Percentiles rank a stretch among this genome's conserved stretches.
Conservation (phyloP, 2,113 vertebrate species). For the Heterocephalus glaber region DNA sequence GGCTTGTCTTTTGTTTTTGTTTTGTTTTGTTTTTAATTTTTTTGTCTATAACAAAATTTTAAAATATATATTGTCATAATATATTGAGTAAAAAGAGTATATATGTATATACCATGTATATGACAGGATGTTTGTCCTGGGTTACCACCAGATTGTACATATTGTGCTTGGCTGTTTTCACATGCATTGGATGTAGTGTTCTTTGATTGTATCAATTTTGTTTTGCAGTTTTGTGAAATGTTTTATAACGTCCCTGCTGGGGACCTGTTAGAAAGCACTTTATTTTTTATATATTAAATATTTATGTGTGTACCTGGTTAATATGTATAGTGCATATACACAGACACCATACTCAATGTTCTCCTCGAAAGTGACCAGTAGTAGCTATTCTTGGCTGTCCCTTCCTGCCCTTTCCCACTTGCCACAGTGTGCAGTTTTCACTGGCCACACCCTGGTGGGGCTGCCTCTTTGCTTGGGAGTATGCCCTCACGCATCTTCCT, state of each 20-base stretch:
- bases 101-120: constrained; percentile 92
- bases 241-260: constrained; percentile 90
- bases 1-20: constrained; percentile 62
- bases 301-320: constrained; percentile 85
- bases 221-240: constrained; percentile 84
- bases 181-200: constrained; percentile 87
- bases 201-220: constrained; percentile 85
- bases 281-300: constrained; percentile 93
- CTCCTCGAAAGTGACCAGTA: not conserved
- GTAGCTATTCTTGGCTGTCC: not conserved
- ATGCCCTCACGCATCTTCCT: not conserved
- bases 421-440: not conserved
- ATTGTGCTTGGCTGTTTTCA: constrained; percentile 84
- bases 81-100: constrained; percentile 89
- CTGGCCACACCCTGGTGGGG: not conserved
- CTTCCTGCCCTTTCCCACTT: not conserved
- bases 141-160: constrained; percentile 85
- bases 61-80: constrained; percentile 90
- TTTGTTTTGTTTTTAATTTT: constrained; percentile 68
- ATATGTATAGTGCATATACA: constrained; percentile 74
- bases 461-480: not conserved
- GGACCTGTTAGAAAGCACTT: constrained; percentile 96
- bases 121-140: constrained; percentile 83
- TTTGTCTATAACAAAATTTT: constrained; percentile 84
- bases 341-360: constrained; percentile 49